These are phyloP conservation scores for Corythornis cristatus DNA, from an alignment of 2,113 vertebrate genomes.

Conservation along the genomic window DNA sequence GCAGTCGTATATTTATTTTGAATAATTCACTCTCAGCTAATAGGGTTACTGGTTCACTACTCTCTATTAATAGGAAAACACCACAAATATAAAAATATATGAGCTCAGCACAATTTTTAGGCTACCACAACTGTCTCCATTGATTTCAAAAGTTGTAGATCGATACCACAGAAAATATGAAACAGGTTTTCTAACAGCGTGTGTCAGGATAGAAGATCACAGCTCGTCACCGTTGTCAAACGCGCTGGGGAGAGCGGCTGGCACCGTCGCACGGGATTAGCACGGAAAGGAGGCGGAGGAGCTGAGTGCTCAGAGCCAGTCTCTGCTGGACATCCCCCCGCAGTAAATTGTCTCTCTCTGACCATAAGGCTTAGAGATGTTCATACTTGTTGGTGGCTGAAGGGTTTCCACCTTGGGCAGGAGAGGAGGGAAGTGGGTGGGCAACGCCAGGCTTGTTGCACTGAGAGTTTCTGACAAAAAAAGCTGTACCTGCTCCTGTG, in stretches of 20 bases:
- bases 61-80: conserved; percentile 68
- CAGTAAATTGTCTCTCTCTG: not conserved
- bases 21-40: conserved; percentile 56
- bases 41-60: conserved; percentile 54
- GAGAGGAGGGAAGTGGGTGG: not conserved
- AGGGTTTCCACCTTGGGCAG: not conserved
- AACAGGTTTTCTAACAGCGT: conserved; percentile 12
- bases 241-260: not conserved
- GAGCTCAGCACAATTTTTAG: conserved; percentile 62
- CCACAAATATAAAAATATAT: conserved; percentile 75
- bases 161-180: conserved; percentile 44
- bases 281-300: not conserved
- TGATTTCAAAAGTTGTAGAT: conserved; percentile 30
- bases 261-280: not conserved
- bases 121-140: conserved; percentile 60
- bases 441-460: rapidly evolving
- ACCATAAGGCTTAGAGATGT: not conserved
- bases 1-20: conserved; percentile 29
- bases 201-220: not conserved
- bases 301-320: not conserved
- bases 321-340: not conserved
- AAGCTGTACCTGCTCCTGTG: not conserved
- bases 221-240: not conserved
- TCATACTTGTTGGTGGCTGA: not conserved
- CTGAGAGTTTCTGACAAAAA: not conserved